A percentile compares a stretch with the other conserved stretches of the same genome.
Evolutionary conservation across 2,113 vertebrate genomes (phyloP).

Genomic region (Anolis carolinensis): DNA sequence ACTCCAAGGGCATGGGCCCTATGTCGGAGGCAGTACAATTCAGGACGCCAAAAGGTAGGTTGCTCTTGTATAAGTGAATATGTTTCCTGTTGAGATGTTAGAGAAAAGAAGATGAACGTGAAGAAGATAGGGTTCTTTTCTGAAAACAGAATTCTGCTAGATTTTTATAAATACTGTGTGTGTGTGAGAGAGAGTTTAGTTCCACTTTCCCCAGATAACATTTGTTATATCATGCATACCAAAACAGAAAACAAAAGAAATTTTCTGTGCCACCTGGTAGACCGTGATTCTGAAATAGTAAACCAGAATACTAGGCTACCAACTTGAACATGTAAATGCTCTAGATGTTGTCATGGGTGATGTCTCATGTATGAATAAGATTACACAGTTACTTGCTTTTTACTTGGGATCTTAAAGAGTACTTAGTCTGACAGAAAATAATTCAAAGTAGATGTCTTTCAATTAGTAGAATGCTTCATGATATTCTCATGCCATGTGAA

Average conservation of each 20-base stretch:
- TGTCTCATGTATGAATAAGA: background rate
- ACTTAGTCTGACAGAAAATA: background rate
- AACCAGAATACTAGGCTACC: background rate
- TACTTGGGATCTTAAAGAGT: background rate
- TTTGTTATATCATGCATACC: background rate
- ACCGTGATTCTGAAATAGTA: background rate
- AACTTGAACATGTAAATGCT: background rate
- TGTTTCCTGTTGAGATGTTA: background rate
- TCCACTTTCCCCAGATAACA: fast-evolving
- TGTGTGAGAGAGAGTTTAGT: fast-evolving
- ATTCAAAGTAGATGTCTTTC: background rate
- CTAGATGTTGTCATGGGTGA: background rate
- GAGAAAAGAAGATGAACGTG: background rate
- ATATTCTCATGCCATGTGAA: background rate
- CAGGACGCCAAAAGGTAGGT: constrained; percentile 93
- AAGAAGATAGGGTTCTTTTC: background rate
- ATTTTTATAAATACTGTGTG: fast-evolving
- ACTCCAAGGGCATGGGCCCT: constrained; percentile 98
- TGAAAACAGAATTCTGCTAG: fast-evolving
- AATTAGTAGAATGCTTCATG: background rate
- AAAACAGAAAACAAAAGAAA: background rate
- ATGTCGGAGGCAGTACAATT: constrained; percentile 97
- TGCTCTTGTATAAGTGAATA: fast-evolving
- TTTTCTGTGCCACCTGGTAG: background rate
- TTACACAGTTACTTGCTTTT: background rate